Percentiles rank a stretch among this genome's conserved stretches.
Evolutionary conservation across 2,113 vertebrate species (phyloP).

Genomic region (Malurus elegans): DNA sequence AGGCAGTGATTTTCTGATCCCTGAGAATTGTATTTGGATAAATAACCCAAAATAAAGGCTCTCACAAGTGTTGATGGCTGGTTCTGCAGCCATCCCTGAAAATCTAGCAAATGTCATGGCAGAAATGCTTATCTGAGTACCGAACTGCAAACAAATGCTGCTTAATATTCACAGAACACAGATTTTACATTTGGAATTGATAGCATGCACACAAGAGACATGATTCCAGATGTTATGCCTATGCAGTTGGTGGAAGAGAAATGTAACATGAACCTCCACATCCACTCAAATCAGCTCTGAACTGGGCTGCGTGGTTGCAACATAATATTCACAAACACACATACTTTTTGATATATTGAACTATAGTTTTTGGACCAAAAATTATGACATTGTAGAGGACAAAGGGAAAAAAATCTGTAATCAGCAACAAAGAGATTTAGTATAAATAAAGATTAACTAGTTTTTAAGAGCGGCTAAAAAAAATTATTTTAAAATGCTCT

Average conservation of each 20-base stretch:
- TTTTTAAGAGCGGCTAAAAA: not conserved
- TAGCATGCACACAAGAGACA: not conserved
- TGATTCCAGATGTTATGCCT: not conserved
- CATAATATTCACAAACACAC: not conserved
- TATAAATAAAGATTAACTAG: not conserved
- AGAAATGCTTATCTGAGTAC: not conserved
- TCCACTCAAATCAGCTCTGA: not conserved
- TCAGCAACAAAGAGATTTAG: not conserved
- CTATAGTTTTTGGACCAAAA: not conserved
- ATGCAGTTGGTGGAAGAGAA: not conserved
- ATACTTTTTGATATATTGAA: not conserved
- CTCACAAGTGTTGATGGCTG: not conserved
- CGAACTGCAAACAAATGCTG: not conserved
- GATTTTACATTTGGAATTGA: not conserved
- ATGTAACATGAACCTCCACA: not conserved
- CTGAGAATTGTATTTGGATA: not conserved
- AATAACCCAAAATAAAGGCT: constrained; percentile 3
- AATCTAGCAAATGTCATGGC: not conserved
- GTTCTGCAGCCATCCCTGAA: not conserved
- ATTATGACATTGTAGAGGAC: not conserved
- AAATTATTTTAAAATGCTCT: not conserved
- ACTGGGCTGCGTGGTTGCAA: not conserved
- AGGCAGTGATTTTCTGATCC: not conserved
- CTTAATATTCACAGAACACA: not conserved
- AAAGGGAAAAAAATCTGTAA: not conserved